phyloP scores from a whole-genome alignment of 92 coral and sea anemone genomes.

The Nematostella vectensis region DNA sequence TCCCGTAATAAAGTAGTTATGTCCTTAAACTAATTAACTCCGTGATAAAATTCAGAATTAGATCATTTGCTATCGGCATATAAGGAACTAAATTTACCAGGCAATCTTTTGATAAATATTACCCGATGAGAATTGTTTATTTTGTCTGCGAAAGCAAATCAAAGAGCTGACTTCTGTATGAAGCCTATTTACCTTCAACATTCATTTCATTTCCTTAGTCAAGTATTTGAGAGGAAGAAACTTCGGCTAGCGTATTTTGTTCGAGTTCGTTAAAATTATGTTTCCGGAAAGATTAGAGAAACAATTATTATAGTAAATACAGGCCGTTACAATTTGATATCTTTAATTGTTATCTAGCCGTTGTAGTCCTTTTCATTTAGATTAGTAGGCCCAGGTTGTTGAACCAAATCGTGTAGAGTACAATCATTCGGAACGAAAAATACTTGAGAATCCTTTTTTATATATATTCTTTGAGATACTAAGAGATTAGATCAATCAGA shows the following conservation, averaged over 20 bases:
- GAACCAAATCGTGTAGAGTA: no score
- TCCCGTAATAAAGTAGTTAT: background rate
- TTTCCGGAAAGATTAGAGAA: constrained; percentile 63
- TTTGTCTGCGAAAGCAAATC: constrained; percentile 1
- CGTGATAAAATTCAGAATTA: background rate
- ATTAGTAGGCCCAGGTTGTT: background rate
- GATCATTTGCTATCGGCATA: background rate
- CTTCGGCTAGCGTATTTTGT: constrained; percentile 27
- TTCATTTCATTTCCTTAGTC: constrained; percentile 31
- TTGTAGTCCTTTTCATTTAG: background rate
- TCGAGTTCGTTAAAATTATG: constrained; percentile 50
- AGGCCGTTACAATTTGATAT: constrained; percentile 13
- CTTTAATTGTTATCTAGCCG: background rate
- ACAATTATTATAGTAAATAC: constrained; percentile 57
- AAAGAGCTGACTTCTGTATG: constrained; percentile 6
- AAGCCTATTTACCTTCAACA: constrained; percentile 25
- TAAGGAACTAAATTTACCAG: constrained; percentile 4
- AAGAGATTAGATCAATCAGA: no score
- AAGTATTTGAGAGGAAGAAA: constrained; percentile 31
- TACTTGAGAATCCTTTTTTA: no score
- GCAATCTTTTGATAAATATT: constrained; percentile 8
- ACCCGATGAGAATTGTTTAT: constrained; percentile 26
- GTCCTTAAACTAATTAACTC: background rate
- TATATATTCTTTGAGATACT: background rate
- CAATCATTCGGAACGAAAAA: no score